Percentiles rank a stretch among this genome's conserved stretches.
These are phyloP conservation scores for Drosophila kanapiae DNA, from an alignment of 1,140 invertebrate genomes.

Conservation along the genomic window DNA sequence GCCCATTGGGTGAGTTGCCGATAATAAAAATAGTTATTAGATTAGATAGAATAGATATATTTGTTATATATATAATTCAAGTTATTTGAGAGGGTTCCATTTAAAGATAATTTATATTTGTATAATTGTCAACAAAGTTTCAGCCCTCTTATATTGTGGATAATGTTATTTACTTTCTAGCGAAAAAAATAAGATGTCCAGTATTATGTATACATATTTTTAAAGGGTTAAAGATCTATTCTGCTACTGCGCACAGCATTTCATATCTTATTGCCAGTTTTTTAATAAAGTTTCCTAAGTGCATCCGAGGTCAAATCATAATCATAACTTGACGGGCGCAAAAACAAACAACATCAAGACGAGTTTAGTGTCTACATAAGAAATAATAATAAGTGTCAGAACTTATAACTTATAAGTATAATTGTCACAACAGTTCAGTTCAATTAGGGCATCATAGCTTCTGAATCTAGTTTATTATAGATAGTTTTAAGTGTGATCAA, in stretches of 20 bases:
- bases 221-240: neutral
- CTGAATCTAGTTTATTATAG: no score
- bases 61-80: no score
- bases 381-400: neutral
- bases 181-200: no score
- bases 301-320: neutral
- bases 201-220: no score
- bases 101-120: neutral
- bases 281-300: neutral
- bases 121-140: neutral
- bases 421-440: neutral
- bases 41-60: no score
- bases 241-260: no score
- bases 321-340: neutral
- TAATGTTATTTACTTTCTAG: no score
- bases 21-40: no score
- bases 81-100: no score
- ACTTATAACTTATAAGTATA: neutral
- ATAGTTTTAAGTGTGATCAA: no score
- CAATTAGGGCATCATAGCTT: no score
- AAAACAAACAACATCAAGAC: neutral
- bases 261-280: neutral
- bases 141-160: no score
- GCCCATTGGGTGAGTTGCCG: constrained; percentile 85
- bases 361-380: neutral